Conservation (phyloP, 30 jellyfish, hydroid and myxozoan genomes). For the Aurelia sp. region DNA sequence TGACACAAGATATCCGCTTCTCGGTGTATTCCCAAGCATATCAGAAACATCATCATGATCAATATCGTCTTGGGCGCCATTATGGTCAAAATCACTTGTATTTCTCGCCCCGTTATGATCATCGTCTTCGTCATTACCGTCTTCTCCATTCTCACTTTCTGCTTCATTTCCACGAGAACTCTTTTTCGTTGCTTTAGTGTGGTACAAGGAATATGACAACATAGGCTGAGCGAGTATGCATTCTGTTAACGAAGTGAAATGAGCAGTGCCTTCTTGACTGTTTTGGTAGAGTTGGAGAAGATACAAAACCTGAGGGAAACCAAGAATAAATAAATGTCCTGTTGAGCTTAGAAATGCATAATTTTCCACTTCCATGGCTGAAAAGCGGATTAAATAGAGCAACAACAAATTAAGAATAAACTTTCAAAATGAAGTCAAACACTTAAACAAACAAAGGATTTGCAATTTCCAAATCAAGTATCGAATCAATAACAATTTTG, state of each 20-base stretch:
- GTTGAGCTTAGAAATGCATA: too few species aligned
- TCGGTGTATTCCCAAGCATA: constrained; percentile 1
- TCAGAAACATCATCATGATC: constrained; percentile 10
- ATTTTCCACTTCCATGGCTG: too few species aligned
- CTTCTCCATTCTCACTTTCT: constrained; percentile 28
- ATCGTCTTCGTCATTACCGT: constrained; percentile 39
- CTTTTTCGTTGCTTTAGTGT: constrained; percentile 61
- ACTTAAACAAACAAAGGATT: too few species aligned
- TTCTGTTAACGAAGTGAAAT: constrained; percentile 79
- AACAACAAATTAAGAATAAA: too few species aligned
- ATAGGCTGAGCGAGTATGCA: constrained; percentile 84
- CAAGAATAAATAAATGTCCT: too few species aligned
- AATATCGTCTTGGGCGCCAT: constrained; percentile 28
- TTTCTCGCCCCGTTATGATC: neutral
- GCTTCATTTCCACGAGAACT: constrained; percentile 32
- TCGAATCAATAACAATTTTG: too few species aligned
- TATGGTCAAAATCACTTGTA: constrained; percentile 24
- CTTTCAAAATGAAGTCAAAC: too few species aligned
- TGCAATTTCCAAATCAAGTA: too few species aligned
- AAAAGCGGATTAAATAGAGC: too few species aligned
- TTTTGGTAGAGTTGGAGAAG: constrained; percentile 74
- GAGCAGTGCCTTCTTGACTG: constrained; percentile 63
- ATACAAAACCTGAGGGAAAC: constrained; percentile 74
- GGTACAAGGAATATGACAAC: constrained; percentile 76
- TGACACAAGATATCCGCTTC: constrained; percentile 45